phyloP scores from a whole-genome alignment of 2,113 vertebrate genomes.

The Neomonachus schauinslandi region DNA sequence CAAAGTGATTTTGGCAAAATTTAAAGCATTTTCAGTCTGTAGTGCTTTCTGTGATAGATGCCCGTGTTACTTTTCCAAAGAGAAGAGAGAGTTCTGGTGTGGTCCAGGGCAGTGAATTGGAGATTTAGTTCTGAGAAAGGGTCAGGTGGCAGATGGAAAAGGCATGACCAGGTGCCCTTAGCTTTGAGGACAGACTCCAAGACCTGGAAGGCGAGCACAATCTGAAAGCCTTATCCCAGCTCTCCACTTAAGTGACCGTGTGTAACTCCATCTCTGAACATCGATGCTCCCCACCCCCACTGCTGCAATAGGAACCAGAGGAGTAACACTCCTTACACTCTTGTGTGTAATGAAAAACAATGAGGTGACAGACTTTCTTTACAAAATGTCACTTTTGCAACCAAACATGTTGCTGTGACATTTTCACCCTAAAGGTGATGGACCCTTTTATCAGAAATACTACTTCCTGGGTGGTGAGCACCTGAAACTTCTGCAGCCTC shows the following conservation, averaged over 20 bases:
- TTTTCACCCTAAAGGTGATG: not conserved
- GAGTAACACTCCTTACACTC: not conserved
- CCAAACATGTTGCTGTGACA: not conserved
- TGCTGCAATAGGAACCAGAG: not conserved
- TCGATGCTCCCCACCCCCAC: rapidly evolving
- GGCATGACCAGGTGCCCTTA: not conserved
- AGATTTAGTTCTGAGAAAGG: not conserved
- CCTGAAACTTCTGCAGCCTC: not conserved
- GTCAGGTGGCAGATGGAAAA: not conserved
- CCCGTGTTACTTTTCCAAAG: not conserved
- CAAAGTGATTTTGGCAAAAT: not conserved
- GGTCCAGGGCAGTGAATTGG: not conserved
- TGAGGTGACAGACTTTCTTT: not conserved
- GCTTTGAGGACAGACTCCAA: not conserved
- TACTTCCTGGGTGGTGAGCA: not conserved
- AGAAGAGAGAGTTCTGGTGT: not conserved
- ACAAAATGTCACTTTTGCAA: conserved; percentile 6
- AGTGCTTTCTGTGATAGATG: not conserved
- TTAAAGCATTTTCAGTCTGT: not conserved
- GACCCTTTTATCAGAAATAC: not conserved
- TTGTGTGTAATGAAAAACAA: conserved; percentile 1
- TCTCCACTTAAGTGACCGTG: not conserved
- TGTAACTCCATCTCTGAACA: too few species aligned
- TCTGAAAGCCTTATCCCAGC: not conserved
- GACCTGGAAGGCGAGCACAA: not conserved